Conservation (phyloP, 2,113 vertebrate genomes). For the Cyprinus carpio region DNA sequence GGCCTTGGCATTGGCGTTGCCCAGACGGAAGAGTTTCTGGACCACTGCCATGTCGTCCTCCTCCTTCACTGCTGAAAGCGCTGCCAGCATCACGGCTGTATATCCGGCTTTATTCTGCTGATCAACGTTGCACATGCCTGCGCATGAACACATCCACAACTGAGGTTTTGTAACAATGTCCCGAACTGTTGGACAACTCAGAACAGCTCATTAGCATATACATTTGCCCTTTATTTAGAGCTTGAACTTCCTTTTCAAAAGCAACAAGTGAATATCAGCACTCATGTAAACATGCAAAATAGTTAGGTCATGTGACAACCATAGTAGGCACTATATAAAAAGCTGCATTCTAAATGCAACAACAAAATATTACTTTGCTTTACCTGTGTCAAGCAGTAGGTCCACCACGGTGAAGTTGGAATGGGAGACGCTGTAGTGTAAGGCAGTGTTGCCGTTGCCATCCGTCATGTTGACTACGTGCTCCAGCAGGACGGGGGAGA, state of each 20-base stretch:
- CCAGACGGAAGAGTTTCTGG: conserved; percentile 85
- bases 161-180: neutral
- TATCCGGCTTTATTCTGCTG: conserved; percentile 95
- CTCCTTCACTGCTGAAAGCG: conserved; percentile 82
- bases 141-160: conserved; percentile 1
- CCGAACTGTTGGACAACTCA: neutral
- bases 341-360: too few species aligned
- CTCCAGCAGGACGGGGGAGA: conserved; percentile 79
- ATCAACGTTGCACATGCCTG: conserved; percentile 86
- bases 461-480: conserved; percentile 92
- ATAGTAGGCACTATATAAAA: neutral
- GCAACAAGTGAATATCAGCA: neutral
- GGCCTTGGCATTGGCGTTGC: conserved; percentile 90
- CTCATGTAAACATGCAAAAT: neutral
- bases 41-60: conserved; percentile 85
- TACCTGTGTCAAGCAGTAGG: conserved; percentile 89
- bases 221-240: neutral
- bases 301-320: neutral
- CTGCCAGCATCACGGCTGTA: conserved; percentile 92
- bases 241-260: neutral
- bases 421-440: conserved; percentile 97
- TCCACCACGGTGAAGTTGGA: conserved; percentile 89
- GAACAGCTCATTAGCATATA: neutral
- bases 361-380: neutral
- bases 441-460: conserved; percentile 90